phyloP scores from a whole-genome alignment of 1,140 invertebrate species.

The Pinna nobilis region DNA sequence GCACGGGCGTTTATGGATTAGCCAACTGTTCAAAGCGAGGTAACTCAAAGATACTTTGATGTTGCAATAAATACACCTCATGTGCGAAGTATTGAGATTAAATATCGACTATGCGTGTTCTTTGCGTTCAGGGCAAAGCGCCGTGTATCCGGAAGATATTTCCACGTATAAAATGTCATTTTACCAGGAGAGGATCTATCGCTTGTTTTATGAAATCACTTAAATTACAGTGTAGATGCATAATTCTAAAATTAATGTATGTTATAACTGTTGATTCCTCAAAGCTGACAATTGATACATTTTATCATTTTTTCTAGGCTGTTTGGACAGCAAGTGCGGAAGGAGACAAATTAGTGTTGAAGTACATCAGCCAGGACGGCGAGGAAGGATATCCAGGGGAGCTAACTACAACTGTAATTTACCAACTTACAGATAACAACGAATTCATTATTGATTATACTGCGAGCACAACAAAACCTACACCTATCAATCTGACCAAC shows the following conservation, averaged over 20 bases:
- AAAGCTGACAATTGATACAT: not conserved
- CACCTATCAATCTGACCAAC: conserved; percentile 92
- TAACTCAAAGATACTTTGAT: not conserved
- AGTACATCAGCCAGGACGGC: conserved; percentile 83
- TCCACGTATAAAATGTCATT: too few relatives aligned
- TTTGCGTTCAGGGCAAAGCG: too few relatives aligned
- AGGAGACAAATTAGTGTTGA: conserved; percentile 59
- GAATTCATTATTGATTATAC: conserved; percentile 83
- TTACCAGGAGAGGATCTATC: too few relatives aligned
- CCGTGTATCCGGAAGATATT: too few relatives aligned
- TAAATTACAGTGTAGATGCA: too few relatives aligned
- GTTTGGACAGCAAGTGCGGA: conserved; percentile 72
- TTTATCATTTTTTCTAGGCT: conserved; percentile 3
- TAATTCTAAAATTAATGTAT: too few relatives aligned
- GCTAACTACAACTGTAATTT: conserved; percentile 79
- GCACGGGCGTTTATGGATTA: too few relatives aligned
- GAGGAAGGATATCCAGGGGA: conserved; percentile 92
- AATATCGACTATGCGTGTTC: not conserved
- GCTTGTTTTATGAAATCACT: too few relatives aligned
- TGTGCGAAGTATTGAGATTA: not conserved
- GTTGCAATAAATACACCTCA: not conserved
- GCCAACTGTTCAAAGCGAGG: too few relatives aligned
- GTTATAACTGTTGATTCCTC: too few relatives aligned
- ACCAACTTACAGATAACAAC: conserved; percentile 84
- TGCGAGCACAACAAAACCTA: conserved; percentile 84